A percentile compares a stretch with the other conserved stretches of the same genome.
These are phyloP conservation scores for Aurelia aurita complex sp. Pacific DNA, from an alignment of 30 jellyfish, hydroid and myxozoan species.

Conservation along the genomic window DNA sequence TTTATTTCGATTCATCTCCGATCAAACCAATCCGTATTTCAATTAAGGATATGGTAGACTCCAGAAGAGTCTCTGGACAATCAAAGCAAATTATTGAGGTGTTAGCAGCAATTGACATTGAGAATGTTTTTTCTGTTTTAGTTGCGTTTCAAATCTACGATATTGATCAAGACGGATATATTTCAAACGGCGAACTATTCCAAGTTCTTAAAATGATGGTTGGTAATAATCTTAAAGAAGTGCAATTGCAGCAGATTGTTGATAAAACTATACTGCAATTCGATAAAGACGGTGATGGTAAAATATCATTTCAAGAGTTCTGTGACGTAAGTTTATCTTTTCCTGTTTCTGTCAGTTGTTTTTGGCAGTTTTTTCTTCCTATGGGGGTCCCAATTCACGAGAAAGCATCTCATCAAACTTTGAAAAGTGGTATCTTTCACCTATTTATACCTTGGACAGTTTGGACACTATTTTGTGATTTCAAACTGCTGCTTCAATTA, in stretches of 20 bases:
- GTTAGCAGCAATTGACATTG: no score
- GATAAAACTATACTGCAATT: constrained; percentile 95
- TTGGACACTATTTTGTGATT: no score
- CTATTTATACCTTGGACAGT: no score
- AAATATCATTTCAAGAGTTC: constrained; percentile 89
- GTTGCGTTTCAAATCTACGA: constrained; percentile 97
- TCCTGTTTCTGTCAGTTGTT: background rate
- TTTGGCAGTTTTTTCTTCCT: background rate
- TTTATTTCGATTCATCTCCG: no score
- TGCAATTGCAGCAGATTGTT: constrained; percentile 94
- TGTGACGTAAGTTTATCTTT: constrained; percentile 71
- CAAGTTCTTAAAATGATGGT: constrained; percentile 96
- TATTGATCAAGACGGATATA: constrained; percentile 94
- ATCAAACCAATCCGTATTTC: no score
- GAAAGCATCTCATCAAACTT: background rate
- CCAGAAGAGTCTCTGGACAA: no score
- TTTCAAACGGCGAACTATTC: constrained; percentile 94
- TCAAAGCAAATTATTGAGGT: no score
- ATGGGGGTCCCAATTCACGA: background rate
- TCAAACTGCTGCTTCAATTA: no score
- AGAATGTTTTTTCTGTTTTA: background rate
- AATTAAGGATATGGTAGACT: no score
- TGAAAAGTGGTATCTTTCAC: no score
- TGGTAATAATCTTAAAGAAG: constrained; percentile 94
- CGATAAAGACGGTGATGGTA: constrained; percentile 98